phyloP scores from a whole-genome alignment of 1,140 invertebrate species.

The Samia ricini region DNA sequence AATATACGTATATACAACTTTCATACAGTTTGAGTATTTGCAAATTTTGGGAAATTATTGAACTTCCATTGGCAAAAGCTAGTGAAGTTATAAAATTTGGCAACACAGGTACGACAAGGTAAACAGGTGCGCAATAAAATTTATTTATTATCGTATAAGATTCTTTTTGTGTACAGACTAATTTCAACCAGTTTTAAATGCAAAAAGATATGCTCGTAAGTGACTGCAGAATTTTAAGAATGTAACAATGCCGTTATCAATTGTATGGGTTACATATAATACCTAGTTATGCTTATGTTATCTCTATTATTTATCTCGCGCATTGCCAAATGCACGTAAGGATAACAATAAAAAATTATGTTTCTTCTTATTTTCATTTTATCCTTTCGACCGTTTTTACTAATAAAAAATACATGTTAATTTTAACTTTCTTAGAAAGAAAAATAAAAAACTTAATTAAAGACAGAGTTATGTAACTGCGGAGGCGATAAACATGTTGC shows the following conservation, averaged over 20 bases:
- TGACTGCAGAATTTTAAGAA: background rate
- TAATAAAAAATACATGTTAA: background rate
- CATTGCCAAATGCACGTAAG: background rate
- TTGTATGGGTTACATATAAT: background rate
- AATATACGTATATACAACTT: background rate
- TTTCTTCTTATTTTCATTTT: background rate
- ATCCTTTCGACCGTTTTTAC: background rate
- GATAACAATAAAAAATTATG: background rate
- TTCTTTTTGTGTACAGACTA: background rate
- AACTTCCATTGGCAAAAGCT: no score
- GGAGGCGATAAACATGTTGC: background rate
- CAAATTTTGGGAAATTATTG: background rate
- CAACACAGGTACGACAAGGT: background rate
- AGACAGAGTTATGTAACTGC: background rate
- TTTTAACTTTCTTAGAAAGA: background rate
- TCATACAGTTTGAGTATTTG: background rate
- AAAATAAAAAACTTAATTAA: background rate
- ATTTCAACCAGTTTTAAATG: background rate
- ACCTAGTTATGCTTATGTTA: background rate
- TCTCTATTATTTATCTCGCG: background rate
- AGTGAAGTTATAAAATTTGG: no score
- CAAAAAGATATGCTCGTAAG: background rate
- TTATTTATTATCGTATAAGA: background rate
- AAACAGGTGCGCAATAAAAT: background rate
- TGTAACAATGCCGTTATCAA: background rate